Evolutionary conservation across 2,888 invertebrate genomes (phyloP).

Genomic region (Aricia artaxerxes): DNA sequence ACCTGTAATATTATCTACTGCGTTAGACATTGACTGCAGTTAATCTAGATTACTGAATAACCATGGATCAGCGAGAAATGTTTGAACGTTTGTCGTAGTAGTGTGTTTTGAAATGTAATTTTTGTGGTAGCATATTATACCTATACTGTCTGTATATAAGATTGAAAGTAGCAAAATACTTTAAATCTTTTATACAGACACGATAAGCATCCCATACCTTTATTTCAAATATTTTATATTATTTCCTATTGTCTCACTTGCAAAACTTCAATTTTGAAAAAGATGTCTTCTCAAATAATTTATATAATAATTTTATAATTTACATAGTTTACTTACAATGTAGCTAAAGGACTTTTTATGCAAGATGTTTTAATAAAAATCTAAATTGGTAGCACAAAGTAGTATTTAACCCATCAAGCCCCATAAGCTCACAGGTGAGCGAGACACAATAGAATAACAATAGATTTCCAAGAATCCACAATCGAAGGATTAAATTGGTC

Average conservation of each 20-base stretch:
- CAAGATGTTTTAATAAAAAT: not conserved
- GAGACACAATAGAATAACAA: too few species aligned
- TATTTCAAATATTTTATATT: not conserved
- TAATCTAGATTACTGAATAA: conserved; percentile 5
- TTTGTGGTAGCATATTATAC: not conserved
- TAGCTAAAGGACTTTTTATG: not conserved
- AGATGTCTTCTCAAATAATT: too few species aligned
- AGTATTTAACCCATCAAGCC: not conserved
- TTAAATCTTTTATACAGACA: too few species aligned
- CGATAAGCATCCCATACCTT: not conserved
- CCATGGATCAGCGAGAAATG: not conserved
- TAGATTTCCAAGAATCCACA: too few species aligned
- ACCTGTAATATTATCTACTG: not conserved
- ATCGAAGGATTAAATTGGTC: not conserved
- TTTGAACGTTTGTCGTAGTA: not conserved
- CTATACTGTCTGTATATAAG: not conserved
- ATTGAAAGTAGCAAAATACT: too few species aligned
- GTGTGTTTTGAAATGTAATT: not conserved
- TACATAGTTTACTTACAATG: too few species aligned
- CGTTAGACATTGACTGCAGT: not conserved
- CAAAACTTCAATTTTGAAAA: too few species aligned
- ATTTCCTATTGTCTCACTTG: too few species aligned
- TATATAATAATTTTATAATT: too few species aligned
- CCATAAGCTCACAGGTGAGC: too few species aligned
- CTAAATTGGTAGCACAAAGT: not conserved